Conservation (phyloP, 2,113 vertebrate genomes). For the human region DNA sequence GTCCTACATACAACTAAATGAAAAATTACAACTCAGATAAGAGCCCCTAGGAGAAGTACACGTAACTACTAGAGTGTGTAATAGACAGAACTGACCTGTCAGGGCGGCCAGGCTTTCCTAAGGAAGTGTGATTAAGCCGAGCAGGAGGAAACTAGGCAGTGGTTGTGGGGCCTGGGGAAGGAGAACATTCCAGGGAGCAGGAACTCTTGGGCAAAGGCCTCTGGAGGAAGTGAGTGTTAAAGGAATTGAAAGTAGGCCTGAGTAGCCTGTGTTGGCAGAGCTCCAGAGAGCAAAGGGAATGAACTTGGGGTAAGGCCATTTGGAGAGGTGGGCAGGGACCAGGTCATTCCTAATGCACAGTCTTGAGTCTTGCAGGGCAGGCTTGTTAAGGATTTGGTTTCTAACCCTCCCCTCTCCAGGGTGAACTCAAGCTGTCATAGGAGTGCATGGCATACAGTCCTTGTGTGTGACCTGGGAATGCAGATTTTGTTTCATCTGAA, state of each 20-base stretch:
- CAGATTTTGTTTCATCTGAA: slow-evolving; percentile 21
- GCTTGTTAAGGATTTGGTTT: neutral
- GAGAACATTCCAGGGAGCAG: slow-evolving; percentile 51
- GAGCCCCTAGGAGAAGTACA: neutral
- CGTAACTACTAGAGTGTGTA: neutral
- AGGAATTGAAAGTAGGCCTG: slow-evolving; percentile 59
- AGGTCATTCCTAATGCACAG: neutral
- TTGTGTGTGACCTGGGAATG: neutral
- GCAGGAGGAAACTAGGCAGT: slow-evolving; percentile 40
- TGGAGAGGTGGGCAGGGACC: neutral
- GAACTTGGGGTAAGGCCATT: neutral
- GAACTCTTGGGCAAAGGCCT: slow-evolving; percentile 38
- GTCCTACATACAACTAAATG: slow-evolving; percentile 17
- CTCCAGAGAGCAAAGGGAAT: neutral
- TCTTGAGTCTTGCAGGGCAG: neutral
- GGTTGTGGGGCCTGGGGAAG: neutral
- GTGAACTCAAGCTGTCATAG: neutral
- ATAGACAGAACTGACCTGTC: slow-evolving; percentile 2
- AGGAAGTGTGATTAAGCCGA: slow-evolving; percentile 64
- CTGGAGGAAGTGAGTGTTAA: slow-evolving; percentile 63
- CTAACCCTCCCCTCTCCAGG: neutral
- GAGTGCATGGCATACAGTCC: neutral
- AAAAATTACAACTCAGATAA: slow-evolving; percentile 43
- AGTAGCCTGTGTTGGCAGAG: slow-evolving; percentile 4
- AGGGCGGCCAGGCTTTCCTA: neutral